These are phyloP conservation scores for Hipparchia semele DNA, from an alignment of 2,888 invertebrate genomes.

Conservation along the genomic window DNA sequence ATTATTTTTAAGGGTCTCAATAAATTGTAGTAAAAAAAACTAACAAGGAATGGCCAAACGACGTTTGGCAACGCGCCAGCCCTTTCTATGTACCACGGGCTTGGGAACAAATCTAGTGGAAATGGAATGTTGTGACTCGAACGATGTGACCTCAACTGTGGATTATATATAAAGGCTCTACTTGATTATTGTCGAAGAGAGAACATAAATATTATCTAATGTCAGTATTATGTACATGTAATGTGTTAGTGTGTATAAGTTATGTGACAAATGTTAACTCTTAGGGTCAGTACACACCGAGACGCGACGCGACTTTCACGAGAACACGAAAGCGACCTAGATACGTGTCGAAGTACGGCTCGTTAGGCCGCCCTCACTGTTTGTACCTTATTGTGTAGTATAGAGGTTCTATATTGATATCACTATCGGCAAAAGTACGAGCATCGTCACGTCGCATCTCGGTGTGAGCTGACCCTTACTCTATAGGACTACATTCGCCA, in stretches of 20 bases:
- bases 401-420: too few relatives aligned
- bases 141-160: conserved; percentile 38
- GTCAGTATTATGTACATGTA: background rate
- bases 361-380: too few relatives aligned
- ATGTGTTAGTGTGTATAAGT: background rate
- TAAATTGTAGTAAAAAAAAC: conserved; percentile 67
- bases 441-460: too few relatives aligned
- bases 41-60: conserved; percentile 64
- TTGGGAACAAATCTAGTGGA: conserved; percentile 65
- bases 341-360: too few relatives aligned
- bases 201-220: conserved; percentile 13
- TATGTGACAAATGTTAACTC: too few relatives aligned
- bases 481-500: too few relatives aligned
- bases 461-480: too few relatives aligned
- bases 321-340: too few relatives aligned
- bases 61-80: conserved; percentile 69
- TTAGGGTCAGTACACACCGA: too few relatives aligned
- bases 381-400: too few relatives aligned
- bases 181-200: conserved; percentile 12
- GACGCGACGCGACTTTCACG: too few relatives aligned
- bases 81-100: conserved; percentile 54
- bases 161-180: conserved; percentile 12
- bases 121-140: conserved; percentile 43
- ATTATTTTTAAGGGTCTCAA: conserved; percentile 42
- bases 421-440: too few relatives aligned